Conservation (phyloP, 2,797 vertebrate genomes). For the Fundulus diaphanus region DNA sequence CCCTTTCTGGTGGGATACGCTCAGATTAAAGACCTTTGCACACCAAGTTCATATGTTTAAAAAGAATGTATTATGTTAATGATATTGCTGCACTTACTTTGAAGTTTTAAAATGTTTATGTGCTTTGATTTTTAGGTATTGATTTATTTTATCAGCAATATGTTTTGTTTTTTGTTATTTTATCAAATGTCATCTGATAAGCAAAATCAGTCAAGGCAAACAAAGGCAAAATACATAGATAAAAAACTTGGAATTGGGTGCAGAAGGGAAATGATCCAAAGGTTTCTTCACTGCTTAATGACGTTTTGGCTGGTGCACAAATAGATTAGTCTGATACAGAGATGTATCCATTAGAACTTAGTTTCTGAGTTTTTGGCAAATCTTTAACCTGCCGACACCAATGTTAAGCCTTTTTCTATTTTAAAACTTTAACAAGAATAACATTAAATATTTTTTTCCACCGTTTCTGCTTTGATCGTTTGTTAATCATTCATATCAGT, state of each 20-base stretch:
- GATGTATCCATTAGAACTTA: background rate
- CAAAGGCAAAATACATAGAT: background rate
- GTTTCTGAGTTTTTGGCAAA: background rate
- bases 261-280: background rate
- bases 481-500: background rate
- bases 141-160: background rate
- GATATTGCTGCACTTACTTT: background rate
- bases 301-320: background rate
- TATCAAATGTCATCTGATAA: background rate
- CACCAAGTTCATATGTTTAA: background rate
- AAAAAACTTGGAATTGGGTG: background rate
- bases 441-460: background rate
- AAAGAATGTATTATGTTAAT: background rate
- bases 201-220: background rate
- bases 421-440: background rate
- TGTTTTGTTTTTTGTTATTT: background rate
- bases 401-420: background rate
- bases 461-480: background rate
- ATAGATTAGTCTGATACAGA: background rate
- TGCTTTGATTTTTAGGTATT: background rate
- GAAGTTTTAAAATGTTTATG: background rate
- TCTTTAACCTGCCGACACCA: background rate
- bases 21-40: background rate
- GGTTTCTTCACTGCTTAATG: background rate
- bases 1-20: background rate